Conservation (phyloP, 2,113 vertebrate species). For the Nettapus auritus region DNA sequence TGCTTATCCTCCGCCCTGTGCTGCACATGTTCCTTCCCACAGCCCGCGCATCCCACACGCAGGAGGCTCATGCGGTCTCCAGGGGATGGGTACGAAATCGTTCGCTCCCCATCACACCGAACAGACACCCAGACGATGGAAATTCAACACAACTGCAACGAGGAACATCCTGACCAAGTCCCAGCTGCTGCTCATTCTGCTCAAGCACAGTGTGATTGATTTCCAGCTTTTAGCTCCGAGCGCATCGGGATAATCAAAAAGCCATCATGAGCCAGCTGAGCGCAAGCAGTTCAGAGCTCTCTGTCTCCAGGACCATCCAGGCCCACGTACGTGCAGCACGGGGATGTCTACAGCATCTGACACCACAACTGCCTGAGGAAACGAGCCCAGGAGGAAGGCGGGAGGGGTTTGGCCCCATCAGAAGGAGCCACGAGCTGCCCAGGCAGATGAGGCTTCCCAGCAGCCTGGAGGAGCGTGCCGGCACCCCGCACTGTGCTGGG, state of each 20-base stretch:
- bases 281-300: rapidly evolving
- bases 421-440: no score
- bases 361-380: not conserved
- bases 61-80: not conserved
- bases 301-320: rapidly evolving
- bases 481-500: no score
- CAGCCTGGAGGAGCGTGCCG: no score
- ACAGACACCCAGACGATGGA: not conserved
- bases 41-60: not conserved
- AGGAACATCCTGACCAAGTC: not conserved
- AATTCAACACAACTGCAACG: rapidly evolving
- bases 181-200: not conserved
- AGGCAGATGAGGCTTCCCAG: no score
- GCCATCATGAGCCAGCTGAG: rapidly evolving
- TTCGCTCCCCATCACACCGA: not conserved
- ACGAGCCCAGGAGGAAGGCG: not conserved
- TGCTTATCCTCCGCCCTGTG: not conserved
- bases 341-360: not conserved
- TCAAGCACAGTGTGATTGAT: rapidly evolving
- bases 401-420: not conserved
- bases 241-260: not conserved
- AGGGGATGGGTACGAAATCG: not conserved
- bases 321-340: not conserved
- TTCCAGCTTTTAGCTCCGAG: not conserved
- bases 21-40: not conserved